Evolutionary conservation across 2,113 vertebrate species (phyloP).

Genomic region (Rynchops niger): DNA sequence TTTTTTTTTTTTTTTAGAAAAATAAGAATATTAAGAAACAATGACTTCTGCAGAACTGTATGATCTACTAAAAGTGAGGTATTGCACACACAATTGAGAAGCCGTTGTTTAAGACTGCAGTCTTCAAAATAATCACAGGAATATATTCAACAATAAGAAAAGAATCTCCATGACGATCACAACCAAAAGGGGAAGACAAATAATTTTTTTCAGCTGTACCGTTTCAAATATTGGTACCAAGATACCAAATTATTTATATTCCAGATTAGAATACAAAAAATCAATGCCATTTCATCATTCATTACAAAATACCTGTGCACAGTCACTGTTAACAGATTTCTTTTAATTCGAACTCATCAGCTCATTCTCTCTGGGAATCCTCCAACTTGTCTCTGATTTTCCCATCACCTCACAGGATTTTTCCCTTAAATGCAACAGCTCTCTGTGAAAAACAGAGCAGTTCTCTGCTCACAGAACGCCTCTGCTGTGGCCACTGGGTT

Average conservation of each 20-base stretch:
- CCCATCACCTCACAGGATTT: background rate
- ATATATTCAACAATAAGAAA: slow-evolving; percentile 3
- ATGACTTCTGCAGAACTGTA: background rate
- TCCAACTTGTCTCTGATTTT: background rate
- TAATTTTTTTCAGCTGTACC: background rate
- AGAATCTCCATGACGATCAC: background rate
- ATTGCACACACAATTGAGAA: background rate
- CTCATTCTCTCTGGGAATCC: background rate
- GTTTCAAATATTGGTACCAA: background rate
- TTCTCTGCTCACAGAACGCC: background rate
- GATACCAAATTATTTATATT: background rate
- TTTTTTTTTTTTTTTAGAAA: background rate
- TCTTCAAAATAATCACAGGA: background rate
- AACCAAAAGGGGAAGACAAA: background rate
- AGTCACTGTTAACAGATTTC: background rate
- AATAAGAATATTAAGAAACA: background rate
- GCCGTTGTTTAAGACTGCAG: background rate
- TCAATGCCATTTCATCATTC: background rate
- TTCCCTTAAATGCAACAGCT: background rate
- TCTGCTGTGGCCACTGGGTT: background rate
- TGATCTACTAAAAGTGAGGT: background rate
- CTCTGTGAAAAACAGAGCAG: background rate
- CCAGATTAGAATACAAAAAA: background rate
- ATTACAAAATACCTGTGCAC: background rate
- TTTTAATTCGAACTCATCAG: background rate